Conservation (phyloP, 1,140 invertebrate species). For the Aphidius ervi region DNA sequence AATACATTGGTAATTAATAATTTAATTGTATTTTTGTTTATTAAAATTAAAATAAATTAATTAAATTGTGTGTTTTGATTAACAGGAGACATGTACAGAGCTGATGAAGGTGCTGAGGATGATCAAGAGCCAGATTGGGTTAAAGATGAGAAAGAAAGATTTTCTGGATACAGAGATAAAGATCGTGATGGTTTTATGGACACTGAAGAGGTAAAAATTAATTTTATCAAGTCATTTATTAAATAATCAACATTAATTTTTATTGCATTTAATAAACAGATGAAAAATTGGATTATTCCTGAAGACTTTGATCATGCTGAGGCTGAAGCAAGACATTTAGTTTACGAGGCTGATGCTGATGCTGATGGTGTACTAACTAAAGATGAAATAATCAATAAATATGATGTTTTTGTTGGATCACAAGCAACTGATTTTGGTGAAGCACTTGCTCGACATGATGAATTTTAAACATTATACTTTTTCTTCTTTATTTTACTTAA, state of each 20-base stretch:
- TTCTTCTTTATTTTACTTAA: neutral
- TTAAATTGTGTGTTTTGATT: slow-evolving; percentile 9
- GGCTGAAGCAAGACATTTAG: slow-evolving; percentile 92
- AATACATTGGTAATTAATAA: slow-evolving; percentile 65
- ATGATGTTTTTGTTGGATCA: slow-evolving; percentile 96
- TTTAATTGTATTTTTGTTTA: slow-evolving; percentile 11
- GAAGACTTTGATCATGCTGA: slow-evolving; percentile 95
- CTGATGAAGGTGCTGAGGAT: slow-evolving; percentile 54
- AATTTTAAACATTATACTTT: slow-evolving; percentile 64
- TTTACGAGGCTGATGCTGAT: slow-evolving; percentile 89
- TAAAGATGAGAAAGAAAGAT: slow-evolving; percentile 88
- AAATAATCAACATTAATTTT: slow-evolving; percentile 11
- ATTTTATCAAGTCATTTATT: slow-evolving; percentile 10
- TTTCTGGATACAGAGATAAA: slow-evolving; percentile 76
- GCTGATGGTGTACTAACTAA: slow-evolving; percentile 87
- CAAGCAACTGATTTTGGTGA: slow-evolving; percentile 99
- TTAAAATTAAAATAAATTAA: neutral
- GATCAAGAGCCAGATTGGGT: slow-evolving; percentile 95
- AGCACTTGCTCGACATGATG: slow-evolving; percentile 89
- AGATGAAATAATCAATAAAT: slow-evolving; percentile 90
- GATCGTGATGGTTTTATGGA: slow-evolving; percentile 88
- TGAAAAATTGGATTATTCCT: slow-evolving; percentile 92
- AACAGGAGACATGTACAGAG: slow-evolving; percentile 78
- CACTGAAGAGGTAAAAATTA: slow-evolving; percentile 65
- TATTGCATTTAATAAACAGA: slow-evolving; percentile 41